phyloP scores from a whole-genome alignment of 2,113 vertebrate genomes.

The Hypocryptadius cinnamomeus region DNA sequence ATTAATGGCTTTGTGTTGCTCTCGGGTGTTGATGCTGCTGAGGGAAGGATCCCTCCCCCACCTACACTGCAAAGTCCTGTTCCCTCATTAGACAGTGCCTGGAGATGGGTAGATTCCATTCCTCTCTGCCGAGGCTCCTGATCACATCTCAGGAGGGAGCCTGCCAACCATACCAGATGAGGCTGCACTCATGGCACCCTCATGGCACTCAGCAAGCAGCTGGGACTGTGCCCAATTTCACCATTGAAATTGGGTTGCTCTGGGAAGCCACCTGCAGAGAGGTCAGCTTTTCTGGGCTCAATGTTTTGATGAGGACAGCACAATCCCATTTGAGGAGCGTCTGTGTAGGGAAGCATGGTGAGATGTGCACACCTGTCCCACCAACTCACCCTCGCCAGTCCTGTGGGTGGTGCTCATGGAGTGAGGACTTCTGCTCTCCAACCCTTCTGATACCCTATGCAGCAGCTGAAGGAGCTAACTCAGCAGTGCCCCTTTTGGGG shows the following conservation, averaged over 20 bases:
- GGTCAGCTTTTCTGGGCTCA: neutral
- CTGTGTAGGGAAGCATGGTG: neutral
- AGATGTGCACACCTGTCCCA: neutral
- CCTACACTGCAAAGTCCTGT: neutral
- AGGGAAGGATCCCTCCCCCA: neutral
- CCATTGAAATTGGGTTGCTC: rapidly evolving
- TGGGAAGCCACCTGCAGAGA: neutral
- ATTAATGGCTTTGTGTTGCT: neutral
- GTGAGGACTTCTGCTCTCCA: neutral
- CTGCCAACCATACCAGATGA: rapidly evolving
- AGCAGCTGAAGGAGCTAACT: neutral
- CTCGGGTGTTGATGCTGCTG: neutral
- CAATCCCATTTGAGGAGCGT: neutral
- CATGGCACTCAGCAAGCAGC: neutral
- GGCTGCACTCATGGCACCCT: neutral
- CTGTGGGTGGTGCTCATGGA: neutral
- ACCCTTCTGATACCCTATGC: neutral
- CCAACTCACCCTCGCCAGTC: neutral
- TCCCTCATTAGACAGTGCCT: neutral
- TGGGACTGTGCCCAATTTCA: neutral
- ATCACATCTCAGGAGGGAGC: neutral
- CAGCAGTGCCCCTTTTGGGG: neutral
- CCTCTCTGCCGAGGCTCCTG: neutral
- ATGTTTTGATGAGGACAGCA: neutral
- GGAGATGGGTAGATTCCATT: neutral